A percentile compares a stretch with the other conserved stretches of the same genome.
Conservation (phyloP, 1,140 invertebrate genomes). For the Drosophila nasuta region DNA sequence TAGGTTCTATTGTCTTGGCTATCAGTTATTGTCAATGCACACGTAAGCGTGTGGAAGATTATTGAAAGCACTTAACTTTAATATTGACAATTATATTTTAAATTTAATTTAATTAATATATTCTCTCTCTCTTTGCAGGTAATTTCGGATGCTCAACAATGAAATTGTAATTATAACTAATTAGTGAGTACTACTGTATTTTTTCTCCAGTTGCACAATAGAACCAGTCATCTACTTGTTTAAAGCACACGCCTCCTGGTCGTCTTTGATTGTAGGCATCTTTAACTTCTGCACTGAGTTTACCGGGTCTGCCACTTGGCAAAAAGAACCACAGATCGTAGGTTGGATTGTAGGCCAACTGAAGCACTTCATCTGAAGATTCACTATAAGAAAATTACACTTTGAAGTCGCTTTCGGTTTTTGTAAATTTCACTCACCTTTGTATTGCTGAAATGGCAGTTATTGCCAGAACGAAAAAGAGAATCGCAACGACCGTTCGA, state of each 20-base stretch:
- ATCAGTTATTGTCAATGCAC: background rate
- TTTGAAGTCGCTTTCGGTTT: background rate
- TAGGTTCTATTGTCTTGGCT: background rate
- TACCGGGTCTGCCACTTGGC: slow-evolving; percentile 41
- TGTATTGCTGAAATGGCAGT: background rate
- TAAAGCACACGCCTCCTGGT: slow-evolving; percentile 53
- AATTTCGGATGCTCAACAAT: slow-evolving; percentile 1
- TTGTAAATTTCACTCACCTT: slow-evolving; percentile 13
- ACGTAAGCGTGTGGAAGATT: background rate
- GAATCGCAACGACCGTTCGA: slow-evolving; percentile 19
- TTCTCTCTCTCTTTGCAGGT: slow-evolving; percentile 11
- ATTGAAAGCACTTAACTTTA: background rate
- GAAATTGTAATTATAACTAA: background rate
- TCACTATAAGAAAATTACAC: background rate
- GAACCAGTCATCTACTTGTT: slow-evolving; percentile 44
- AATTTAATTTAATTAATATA: slow-evolving; percentile 11
- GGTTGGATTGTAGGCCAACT: slow-evolving; percentile 59
- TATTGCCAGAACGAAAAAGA: slow-evolving; percentile 21
- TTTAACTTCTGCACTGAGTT: slow-evolving; percentile 26
- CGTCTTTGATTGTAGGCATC: slow-evolving; percentile 34
- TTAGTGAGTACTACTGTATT: slow-evolving; percentile 10
- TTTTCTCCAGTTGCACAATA: slow-evolving; percentile 38
- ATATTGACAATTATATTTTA: background rate
- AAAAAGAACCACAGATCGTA: slow-evolving; percentile 65
- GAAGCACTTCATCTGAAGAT: background rate